Conservation (phyloP, 2,888 invertebrate species). For the Leptinotarsa tumamoca region DNA sequence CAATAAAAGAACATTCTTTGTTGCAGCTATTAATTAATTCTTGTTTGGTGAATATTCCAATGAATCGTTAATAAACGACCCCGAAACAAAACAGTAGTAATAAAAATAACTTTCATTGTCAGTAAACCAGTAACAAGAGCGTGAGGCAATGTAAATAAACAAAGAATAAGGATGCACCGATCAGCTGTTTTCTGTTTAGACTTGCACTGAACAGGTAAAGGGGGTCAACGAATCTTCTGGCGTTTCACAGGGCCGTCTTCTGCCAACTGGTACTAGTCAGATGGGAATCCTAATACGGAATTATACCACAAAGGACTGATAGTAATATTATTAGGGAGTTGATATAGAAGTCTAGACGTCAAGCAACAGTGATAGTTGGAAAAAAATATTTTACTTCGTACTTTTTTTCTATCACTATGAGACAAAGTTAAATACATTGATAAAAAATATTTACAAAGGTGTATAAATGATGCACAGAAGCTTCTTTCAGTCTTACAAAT, state of each 20-base stretch:
- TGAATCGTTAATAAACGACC: background rate
- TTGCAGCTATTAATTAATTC: background rate
- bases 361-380: no score
- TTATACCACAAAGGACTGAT: no score
- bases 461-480: no score
- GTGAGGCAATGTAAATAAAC: conserved; percentile 1
- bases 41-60: background rate
- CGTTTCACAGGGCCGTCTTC: background rate
- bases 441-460: no score
- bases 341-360: no score
- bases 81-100: background rate
- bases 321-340: no score
- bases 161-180: background rate
- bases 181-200: conserved; percentile 8
- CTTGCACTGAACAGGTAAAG: background rate
- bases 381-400: no score
- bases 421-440: no score
- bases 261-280: background rate
- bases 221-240: background rate
- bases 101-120: background rate
- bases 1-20: background rate
- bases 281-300: no score
- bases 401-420: no score
- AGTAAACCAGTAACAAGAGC: background rate
- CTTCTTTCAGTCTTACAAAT: no score